A percentile compares a stretch with the other conserved stretches of the same genome.
Evolutionary conservation across 2,797 vertebrate genomes (phyloP).

Genomic region (Rhodeus uyekii): DNA sequence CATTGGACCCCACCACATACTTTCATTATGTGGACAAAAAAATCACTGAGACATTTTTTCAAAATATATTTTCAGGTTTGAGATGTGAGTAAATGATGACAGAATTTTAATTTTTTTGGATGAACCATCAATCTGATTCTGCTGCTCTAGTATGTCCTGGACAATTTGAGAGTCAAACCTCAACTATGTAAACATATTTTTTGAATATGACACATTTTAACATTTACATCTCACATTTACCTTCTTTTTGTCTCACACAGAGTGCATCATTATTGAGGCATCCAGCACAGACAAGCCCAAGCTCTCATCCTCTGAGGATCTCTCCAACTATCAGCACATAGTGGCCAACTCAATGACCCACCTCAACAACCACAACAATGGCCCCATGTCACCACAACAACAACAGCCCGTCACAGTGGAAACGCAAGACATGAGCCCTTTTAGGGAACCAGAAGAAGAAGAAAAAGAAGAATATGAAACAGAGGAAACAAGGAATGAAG

Average conservation of each 20-base stretch:
- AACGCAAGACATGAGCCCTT: conserved; percentile 56
- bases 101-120: too few species aligned
- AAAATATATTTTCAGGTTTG: neutral
- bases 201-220: neutral
- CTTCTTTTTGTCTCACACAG: conserved; percentile 61
- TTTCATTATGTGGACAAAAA: neutral
- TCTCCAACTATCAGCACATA: conserved; percentile 82
- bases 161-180: neutral
- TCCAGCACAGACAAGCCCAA: conserved; percentile 59
- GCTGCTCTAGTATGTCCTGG: neutral
- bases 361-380: conserved; percentile 75
- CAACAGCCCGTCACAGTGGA: conserved; percentile 64
- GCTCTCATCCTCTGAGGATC: conserved; percentile 63
- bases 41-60: neutral
- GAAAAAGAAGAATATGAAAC: conserved; percentile 64
- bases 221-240: too few species aligned
- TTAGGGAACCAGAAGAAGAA: conserved; percentile 68
- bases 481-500: conserved; percentile 62
- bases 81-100: neutral
- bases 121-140: neutral
- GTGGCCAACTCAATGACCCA: conserved; percentile 89
- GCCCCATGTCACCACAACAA: conserved; percentile 50
- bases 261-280: conserved; percentile 73
- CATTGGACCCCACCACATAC: neutral
- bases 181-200: neutral